Evolutionary conservation across 2,888 invertebrate genomes (phyloP), one percentile per base, ranked within the genome.

Genomic region (Cryptophagus acutangulus): DNA sequence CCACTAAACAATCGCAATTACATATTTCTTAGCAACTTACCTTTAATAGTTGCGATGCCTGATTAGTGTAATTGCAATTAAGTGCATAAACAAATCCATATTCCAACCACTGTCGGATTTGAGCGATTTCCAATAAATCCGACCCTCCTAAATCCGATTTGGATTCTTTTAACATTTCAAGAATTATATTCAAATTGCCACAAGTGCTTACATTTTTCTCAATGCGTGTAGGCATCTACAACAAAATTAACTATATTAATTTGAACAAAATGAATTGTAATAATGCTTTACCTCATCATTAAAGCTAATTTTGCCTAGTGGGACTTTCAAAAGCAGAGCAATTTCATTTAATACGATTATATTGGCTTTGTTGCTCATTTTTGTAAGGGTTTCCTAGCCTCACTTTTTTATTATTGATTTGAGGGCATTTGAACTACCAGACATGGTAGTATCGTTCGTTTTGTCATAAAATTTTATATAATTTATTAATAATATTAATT

Each of bases 101-200:
- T 52, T 69, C 67, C 31, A 69, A 52, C 66, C 66, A 69, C 39
- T 69, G 68, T 3, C 59, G 55, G 17, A 68, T 53, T 50, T 65
- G 59, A 3, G 62, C 58, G 35, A 52, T 57, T 43, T 65, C 64
- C 26, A 55, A 43, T 10, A 36, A 16, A 38, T 54, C 51, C 18
- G n/a, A 45, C 3, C 52, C 49, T 28, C 44, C 49, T 35, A 57
- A 48, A 38, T 44, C 37, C 9, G 48, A 48, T 17, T 63, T 59
- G 1, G 62, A 52, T 43, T 60, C 53, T 33, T 57, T 58, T 17
- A 65, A 30, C 26, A 65, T 51, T 16, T 55, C 45, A 30, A 57
- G 48, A 40, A 67, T 55, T 39, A 63, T 66, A 45, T 65, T 63
- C 9, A 60, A 50, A 42, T 63, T 56, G 26, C 65, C 62, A 43